phyloP scores from a whole-genome alignment of 2,113 vertebrate genomes.

The Epinephelus fuscoguttatus region DNA sequence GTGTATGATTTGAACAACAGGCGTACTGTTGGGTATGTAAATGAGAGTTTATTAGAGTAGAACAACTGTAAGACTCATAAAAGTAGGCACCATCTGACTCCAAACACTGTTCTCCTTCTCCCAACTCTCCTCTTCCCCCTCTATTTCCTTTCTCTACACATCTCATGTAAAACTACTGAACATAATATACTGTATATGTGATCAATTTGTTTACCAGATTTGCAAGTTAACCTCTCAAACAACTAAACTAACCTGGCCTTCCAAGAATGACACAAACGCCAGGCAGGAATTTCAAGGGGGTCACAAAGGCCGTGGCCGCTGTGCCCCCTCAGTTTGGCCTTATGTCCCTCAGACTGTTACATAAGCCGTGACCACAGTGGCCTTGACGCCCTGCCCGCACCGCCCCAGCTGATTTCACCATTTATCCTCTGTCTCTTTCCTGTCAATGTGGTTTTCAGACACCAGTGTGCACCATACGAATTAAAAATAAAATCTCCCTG shows the following conservation, averaged over 20 bases:
- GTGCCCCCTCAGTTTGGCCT: no score
- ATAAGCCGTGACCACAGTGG: no score
- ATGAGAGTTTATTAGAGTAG: constrained; percentile 7
- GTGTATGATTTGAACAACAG: not conserved
- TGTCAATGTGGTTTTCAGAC: no score
- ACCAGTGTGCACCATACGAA: no score
- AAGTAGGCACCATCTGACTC: not conserved
- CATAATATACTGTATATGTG: not conserved
- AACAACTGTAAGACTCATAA: not conserved
- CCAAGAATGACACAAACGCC: not conserved
- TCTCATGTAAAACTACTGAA: not conserved
- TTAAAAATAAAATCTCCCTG: no score
- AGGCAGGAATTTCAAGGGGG: no score
- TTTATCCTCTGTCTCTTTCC: no score
- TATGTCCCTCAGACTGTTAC: no score
- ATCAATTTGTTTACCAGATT: no score
- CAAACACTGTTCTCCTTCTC: not conserved
- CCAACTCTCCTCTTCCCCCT: not conserved
- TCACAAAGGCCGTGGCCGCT: no score
- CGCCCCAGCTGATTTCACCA: no score
- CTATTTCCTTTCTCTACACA: not conserved
- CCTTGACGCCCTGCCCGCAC: no score
- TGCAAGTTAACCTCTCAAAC: not conserved
- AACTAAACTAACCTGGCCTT: not conserved
- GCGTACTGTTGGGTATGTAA: not conserved